Evolutionary conservation across 2,797 vertebrate species (phyloP).

Genomic region (Syngnathus acus): DNA sequence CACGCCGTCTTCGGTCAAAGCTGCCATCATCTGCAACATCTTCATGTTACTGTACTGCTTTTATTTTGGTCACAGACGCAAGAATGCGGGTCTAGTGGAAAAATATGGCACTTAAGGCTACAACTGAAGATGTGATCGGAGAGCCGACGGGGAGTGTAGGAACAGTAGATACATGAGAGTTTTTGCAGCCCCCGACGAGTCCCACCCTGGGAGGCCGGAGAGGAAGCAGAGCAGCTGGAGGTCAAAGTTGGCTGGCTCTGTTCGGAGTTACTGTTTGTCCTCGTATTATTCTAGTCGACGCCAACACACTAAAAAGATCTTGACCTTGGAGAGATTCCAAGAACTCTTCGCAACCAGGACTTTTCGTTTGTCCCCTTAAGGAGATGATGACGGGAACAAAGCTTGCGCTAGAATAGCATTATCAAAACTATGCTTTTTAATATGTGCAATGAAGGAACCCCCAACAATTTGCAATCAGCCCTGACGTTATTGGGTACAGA

Average conservation of each 20-base stretch:
- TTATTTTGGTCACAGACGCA: conserved; percentile 1
- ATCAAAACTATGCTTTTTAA: neutral
- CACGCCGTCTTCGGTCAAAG: conserved; percentile 24
- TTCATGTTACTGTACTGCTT: conserved; percentile 5
- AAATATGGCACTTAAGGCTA: conserved; percentile 10
- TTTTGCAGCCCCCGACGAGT: conserved; percentile 32
- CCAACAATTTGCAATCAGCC: too few relatives aligned
- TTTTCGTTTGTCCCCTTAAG: conserved; percentile 21
- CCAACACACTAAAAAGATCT: conserved; percentile 35
- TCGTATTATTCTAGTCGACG: conserved; percentile 41
- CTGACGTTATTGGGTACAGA: too few relatives aligned
- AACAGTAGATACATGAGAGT: conserved; percentile 35
- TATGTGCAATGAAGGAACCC: neutral
- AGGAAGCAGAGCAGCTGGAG: conserved; percentile 62
- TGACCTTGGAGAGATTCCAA: conserved; percentile 19
- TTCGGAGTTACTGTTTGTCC: conserved; percentile 46
- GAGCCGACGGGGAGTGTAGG: conserved; percentile 41
- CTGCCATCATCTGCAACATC: conserved; percentile 8
- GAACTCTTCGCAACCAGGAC: conserved; percentile 17
- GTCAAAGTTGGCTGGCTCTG: conserved; percentile 48
- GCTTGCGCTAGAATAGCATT: neutral
- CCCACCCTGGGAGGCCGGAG: conserved; percentile 60
- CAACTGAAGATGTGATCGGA: conserved; percentile 29
- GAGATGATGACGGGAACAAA: conserved; percentile 24
- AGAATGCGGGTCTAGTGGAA: conserved; percentile 24